Evolutionary conservation across 1,140 invertebrate species (phyloP), one percentile per base, ranked within the genome.

Genomic region (Sinella curviseta): DNA sequence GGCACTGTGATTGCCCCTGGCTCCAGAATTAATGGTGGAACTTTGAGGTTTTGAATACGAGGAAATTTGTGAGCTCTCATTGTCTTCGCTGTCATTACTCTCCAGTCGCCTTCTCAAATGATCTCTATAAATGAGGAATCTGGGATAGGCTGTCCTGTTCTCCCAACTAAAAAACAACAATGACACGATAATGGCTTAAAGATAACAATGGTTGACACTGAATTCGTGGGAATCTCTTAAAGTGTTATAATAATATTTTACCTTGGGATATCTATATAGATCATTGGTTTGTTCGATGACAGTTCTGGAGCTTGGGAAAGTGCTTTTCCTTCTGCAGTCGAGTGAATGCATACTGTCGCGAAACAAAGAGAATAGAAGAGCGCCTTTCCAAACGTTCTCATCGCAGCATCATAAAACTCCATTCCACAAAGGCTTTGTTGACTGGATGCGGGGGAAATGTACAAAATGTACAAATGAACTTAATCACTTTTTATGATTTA

Each of bases 121-220:
- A n/a, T 70, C 65, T 1, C 65, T 3, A 33, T 17, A 31, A 1
- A 31, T 26, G 67, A 74, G 20, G 20, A 78, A 35, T 57, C 77
- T 1, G 4, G 77, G 77, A 20, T 67, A 57, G 28, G 70, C 34
- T 74, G 77, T 74, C 54, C 77, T 36, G 33, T 78, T 78, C 33
- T 78, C 77, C 77, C 77, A 78, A n/a, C 77, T 78, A 48, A 48
- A 48, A 48, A 48, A 48, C 8, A 12, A 48, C 8, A 48, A 48
- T 48, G 20, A 12, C 39, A 48, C 39, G n/a, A n/a, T n/a, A n/a
- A n/a, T n/a, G n/a, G n/a, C n/a, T n/a, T n/a, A n/a, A n/a, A n/a
- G n/a, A n/a, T n/a, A n/a, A n/a, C n/a, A n/a, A n/a, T 48, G 8
- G 39, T 48, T 8, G 39, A 48, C 8, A 48, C 39, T 70, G 26